Conservation (phyloP, 2,888 invertebrate genomes). For the Rhimphoctona megacephalus region DNA sequence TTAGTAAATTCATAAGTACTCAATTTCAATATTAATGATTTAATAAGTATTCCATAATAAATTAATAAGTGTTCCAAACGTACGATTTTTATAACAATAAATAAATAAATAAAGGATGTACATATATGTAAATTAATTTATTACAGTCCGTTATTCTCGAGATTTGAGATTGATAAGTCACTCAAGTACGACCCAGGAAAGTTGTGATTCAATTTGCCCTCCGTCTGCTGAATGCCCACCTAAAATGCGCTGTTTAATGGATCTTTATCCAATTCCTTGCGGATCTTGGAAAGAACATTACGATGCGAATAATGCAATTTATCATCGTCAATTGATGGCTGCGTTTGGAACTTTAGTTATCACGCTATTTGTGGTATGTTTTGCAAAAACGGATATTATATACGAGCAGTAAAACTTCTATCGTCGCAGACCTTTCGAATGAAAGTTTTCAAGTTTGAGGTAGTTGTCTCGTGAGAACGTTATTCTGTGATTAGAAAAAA, state of each 20-base stretch:
- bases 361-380: slow-evolving; percentile 62
- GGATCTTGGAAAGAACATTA: slow-evolving; percentile 70
- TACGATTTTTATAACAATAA: too few species aligned
- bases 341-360: slow-evolving; percentile 64
- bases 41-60: too few species aligned
- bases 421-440: background rate
- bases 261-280: slow-evolving; percentile 68
- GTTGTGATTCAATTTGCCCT: slow-evolving; percentile 44
- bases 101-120: background rate
- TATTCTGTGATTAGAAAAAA: background rate
- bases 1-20: background rate
- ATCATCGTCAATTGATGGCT: slow-evolving; percentile 61
- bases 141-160: slow-evolving; percentile 51
- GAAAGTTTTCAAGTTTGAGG: background rate
- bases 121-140: background rate
- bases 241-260: slow-evolving; percentile 66
- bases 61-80: too few species aligned
- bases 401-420: background rate
- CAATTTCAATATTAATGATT: background rate
- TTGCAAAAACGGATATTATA: background rate
- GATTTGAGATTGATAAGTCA: slow-evolving; percentile 50
- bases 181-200: slow-evolving; percentile 46
- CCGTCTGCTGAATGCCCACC: slow-evolving; percentile 48
- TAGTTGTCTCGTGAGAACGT: background rate
- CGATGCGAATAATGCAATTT: slow-evolving; percentile 62